Conservation (phyloP, 1,140 invertebrate species). For the Papilio dardanus region DNA sequence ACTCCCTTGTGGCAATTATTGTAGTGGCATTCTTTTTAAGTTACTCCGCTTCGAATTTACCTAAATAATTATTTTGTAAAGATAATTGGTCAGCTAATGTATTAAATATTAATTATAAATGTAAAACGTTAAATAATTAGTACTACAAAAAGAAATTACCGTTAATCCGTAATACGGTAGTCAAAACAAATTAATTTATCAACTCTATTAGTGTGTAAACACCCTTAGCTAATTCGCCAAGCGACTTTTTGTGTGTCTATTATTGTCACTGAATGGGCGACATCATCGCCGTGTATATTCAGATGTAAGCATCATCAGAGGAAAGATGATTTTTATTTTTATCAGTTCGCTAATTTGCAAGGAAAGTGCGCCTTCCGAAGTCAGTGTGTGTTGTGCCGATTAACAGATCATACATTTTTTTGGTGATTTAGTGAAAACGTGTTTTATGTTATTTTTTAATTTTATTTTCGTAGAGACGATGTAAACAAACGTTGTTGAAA, state of each 20-base stretch:
- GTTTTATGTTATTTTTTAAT: not conserved
- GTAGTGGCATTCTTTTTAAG: not conserved
- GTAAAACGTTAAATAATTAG: not conserved
- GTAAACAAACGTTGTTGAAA: too few species aligned
- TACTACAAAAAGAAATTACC: not conserved
- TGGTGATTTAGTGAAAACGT: not conserved
- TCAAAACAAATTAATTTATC: conserved; percentile 20
- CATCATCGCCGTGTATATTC: conserved; percentile 29
- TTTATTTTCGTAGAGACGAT: too few species aligned
- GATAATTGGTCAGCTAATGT: too few species aligned
- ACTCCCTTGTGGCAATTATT: too few species aligned
- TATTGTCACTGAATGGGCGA: conserved; percentile 26
- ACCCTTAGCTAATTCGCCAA: not conserved
- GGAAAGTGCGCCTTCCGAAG: not conserved
- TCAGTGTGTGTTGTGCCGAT: conserved; percentile 18
- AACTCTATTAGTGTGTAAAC: conserved; percentile 19
- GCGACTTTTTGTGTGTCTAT: conserved; percentile 17
- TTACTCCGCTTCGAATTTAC: not conserved
- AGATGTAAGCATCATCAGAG: conserved; percentile 26
- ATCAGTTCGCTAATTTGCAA: conserved; percentile 20
- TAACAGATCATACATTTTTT: not conserved
- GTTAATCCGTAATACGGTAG: not conserved
- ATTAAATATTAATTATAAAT: not conserved
- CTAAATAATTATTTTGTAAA: too few species aligned
- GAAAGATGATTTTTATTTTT: conserved; percentile 23